phyloP scores from a whole-genome alignment of 2,888 invertebrate genomes.

The Yponomeuta plumbellus region DNA sequence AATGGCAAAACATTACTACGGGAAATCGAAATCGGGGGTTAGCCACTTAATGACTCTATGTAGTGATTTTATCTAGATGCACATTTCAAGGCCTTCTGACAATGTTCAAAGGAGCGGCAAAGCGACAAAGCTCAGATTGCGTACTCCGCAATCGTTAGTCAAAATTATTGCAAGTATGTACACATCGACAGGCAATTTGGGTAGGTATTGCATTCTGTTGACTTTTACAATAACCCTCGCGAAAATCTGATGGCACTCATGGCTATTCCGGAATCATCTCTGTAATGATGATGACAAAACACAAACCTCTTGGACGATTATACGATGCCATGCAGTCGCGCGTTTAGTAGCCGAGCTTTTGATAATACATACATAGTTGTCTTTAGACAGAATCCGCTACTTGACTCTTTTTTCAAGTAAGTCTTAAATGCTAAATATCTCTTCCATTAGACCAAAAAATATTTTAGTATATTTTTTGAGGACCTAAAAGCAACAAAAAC shows the following conservation, averaged over 20 bases:
- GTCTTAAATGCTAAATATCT: no score
- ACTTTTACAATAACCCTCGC: background rate
- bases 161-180: background rate
- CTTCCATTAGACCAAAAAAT: no score
- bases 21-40: no score
- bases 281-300: background rate
- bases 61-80: background rate
- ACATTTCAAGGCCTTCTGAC: background rate
- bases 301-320: background rate
- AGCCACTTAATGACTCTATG: no score
- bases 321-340: background rate
- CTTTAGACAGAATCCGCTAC: background rate
- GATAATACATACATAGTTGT: background rate
- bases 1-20: no score
- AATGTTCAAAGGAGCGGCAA: no score
- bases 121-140: background rate
- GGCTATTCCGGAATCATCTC: background rate
- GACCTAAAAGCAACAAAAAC: no score
- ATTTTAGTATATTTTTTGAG: no score
- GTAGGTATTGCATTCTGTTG: background rate
- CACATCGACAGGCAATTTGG: background rate
- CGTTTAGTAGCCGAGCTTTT: background rate
- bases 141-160: background rate
- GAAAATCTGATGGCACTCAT: background rate
- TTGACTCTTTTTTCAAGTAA: no score